Evolutionary conservation across 1,140 invertebrate species (phyloP), one percentile per base, ranked within the genome.

Genomic region (Bactericera cockerelli): DNA sequence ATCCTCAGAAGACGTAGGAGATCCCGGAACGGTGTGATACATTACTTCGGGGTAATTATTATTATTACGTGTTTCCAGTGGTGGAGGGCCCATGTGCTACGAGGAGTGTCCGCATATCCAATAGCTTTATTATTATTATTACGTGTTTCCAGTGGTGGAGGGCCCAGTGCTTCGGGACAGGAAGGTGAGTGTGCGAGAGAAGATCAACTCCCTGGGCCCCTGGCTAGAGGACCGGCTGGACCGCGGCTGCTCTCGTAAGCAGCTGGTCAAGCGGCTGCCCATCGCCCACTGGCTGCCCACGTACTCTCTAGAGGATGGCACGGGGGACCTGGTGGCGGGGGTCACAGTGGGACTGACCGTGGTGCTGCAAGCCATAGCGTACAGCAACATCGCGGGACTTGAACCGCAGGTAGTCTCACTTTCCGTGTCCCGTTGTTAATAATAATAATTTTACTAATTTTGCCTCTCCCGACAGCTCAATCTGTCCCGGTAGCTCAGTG

Each of bases 291-390:
- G 87, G 87, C 67, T 86, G 59, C 85, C 84, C 1, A 76, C 75
- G 36, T 90, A 89, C 71, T 81, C 75, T 58, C 64, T 67, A 2
- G 75, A 81, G 19, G 79, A 82, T 71, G 79, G 82, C 1, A 65
- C 87, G 8, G 82, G 84, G 0, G 87, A 90, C 72, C 67, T 87
- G n/a, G 80, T 90, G 53, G 89, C 89, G 1, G 90, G 90, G 24
- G 71, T 88, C 26, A 87, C 89, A 0, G 88, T 93, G 2, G 90
- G 88, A 0, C 75, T 93, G 11, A 93, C 89, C 2, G 83, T 87
- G 2, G 86, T 87, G 61, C 84, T 84, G 10, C 84, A 87, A 68
- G 83, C 82, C 14, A 70, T 93, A 56, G 89, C 89, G 2, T 93
- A 93, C 70, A 81, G 89, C 10, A 83, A 80, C 63, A 82, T 93